Evolutionary conservation across 1,140 invertebrate genomes (phyloP).

Genomic region (Sycophaga agraensis): DNA sequence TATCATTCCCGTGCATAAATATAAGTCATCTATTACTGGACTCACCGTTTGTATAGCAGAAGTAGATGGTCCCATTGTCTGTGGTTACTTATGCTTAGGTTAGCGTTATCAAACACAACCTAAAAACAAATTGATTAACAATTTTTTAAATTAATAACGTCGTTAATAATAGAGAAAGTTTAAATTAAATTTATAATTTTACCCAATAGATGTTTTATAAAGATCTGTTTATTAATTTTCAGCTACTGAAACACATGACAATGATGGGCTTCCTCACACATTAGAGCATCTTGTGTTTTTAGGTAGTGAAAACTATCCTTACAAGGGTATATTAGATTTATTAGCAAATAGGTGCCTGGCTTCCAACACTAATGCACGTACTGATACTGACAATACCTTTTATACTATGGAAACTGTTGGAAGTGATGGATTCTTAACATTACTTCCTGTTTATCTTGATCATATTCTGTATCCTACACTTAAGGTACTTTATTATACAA

Average conservation of each 20-base stretch:
- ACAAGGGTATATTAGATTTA: constrained; percentile 85
- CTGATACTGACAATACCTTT: constrained; percentile 82
- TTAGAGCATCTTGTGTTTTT: constrained; percentile 91
- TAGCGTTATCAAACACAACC: constrained; percentile 46
- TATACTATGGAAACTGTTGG: constrained; percentile 89
- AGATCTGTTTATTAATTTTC: neutral
- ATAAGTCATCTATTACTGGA: constrained; percentile 76
- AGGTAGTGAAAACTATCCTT: constrained; percentile 87
- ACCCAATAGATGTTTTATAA: neutral
- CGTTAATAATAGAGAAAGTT: neutral
- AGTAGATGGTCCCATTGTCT: constrained; percentile 82
- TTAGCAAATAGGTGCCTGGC: constrained; percentile 86
- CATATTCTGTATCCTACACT: constrained; percentile 85
- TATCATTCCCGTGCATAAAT: constrained; percentile 79
- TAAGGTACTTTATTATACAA: constrained; percentile 59
- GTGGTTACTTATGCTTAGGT: constrained; percentile 86
- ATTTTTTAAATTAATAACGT: neutral
- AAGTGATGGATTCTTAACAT: constrained; percentile 81
- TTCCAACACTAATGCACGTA: constrained; percentile 87
- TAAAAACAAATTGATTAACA: constrained; percentile 1
- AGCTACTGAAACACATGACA: constrained; percentile 86
- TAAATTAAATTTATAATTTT: neutral
- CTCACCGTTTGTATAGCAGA: constrained; percentile 78
- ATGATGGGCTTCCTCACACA: constrained; percentile 91
- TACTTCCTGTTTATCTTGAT: constrained; percentile 88